Base-by-base conservation (phyloP, 2,797 vertebrate genomes). In the Paratrypauchen microcephalus region DNA sequence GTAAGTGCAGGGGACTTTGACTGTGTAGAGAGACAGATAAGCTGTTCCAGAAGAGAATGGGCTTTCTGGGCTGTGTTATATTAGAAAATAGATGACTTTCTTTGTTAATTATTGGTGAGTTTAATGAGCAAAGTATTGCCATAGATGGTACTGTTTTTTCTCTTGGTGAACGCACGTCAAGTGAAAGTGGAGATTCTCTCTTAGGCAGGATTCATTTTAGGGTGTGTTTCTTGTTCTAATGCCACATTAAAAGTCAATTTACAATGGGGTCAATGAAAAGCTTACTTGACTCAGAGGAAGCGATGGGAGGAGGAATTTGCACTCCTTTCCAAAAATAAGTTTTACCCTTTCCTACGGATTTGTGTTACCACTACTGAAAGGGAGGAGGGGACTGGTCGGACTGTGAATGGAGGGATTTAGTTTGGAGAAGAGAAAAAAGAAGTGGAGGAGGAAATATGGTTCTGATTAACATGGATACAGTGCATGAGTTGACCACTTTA, bases 241-340 rank as follows among this genome's bases (percentile, higher is more conserved):
- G 90, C 91, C 87, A 84, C 83, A 91, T 91, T 92, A 91, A 92
- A 92, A 89, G 80, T 83, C 83, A 78, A 89, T 91, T 91, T 91
- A 90, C 91, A 92, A 91, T 91, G 82, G 90, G 90, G 91, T 92
- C 88, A 91, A 91, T 90, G 88, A 91, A 92, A 92, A 93, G 88
- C 91, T 90, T 87, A 82, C 91, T 92, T 87, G 84, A 90, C 88
- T 88, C 83, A 83, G 82, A 92, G 90, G 91, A 91, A 92, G 89
- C 87, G 83, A 90, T 87, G 89, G 87, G 89, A 92, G 90, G 83
- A 92, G 85, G 90, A 92, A 92, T 92, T 91, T 84, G 86, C 85
- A 57, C 85, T 91, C 87, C 85, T 88, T 91, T 92, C 91, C 91
- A 91, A 92, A 92, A 92, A 92, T 92, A 92, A 88, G 88, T 92